Conservation (phyloP, 2,113 vertebrate species). For the Cyprinodon tularosa region DNA sequence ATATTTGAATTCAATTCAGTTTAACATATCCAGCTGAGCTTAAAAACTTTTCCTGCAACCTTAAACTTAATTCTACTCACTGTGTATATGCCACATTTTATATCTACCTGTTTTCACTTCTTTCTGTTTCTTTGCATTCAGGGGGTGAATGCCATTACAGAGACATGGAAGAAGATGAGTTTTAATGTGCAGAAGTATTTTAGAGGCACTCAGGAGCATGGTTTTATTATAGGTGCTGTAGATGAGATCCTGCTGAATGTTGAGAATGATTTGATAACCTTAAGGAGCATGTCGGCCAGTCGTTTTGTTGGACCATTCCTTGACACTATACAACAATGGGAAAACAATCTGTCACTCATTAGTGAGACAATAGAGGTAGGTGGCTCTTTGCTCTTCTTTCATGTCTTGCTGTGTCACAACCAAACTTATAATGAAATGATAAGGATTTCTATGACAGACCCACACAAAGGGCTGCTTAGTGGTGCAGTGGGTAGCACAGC, state of each 20-base stretch:
- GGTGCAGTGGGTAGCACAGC: not conserved
- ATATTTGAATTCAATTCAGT: not conserved
- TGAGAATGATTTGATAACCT: conserved; percentile 89
- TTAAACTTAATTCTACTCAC: not conserved
- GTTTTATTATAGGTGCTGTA: conserved; percentile 86
- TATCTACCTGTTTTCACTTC: not conserved
- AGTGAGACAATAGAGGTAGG: conserved; percentile 93
- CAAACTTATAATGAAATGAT: not conserved
- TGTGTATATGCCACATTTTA: not conserved
- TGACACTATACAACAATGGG: conserved; percentile 85
- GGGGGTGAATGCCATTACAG: conserved; percentile 90
- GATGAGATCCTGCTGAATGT: conserved; percentile 90
- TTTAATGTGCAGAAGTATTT: conserved; percentile 86
- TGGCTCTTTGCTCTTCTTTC: not conserved
- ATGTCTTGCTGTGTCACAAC: not conserved
- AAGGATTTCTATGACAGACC: not conserved
- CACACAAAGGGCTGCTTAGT: not conserved
- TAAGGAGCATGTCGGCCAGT: conserved; percentile 92
- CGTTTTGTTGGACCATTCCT: conserved; percentile 93
- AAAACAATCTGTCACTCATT: conserved; percentile 91
- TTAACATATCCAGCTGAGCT: not conserved
- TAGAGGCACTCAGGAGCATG: conserved; percentile 89
- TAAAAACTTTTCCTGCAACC: not conserved
- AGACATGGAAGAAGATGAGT: conserved; percentile 92
- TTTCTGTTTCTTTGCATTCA: conserved; percentile 55